phyloP scores from a whole-genome alignment of 2,797 vertebrate species.

The Tragopan temminckii region DNA sequence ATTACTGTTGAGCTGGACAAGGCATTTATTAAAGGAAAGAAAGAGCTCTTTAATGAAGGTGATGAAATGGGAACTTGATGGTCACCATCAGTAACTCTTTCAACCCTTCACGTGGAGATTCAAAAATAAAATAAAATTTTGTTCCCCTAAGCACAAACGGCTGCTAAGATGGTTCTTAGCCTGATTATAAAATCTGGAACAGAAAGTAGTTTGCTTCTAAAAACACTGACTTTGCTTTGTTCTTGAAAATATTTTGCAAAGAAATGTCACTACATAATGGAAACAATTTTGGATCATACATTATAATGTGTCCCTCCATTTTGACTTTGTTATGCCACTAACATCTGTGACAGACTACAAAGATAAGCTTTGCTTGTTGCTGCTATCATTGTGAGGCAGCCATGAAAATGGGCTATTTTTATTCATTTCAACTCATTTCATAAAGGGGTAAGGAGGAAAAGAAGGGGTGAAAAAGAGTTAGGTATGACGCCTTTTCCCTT shows the following conservation, averaged over 20 bases:
- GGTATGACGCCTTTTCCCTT: not conserved
- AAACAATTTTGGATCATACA: not conserved
- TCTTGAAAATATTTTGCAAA: not conserved
- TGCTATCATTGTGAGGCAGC: not conserved
- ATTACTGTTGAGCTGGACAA: not conserved
- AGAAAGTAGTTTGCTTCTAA: not conserved
- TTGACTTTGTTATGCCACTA: not conserved
- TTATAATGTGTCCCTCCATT: not conserved
- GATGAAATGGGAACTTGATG: not conserved
- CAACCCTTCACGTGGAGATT: not conserved
- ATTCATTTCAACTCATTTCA: not conserved
- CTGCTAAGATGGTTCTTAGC: not conserved
- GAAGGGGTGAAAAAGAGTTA: accelerated
- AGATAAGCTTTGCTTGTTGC: not conserved
- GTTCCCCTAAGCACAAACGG: not conserved
- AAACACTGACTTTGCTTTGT: not conserved
- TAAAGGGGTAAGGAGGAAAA: not conserved
- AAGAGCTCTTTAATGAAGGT: not conserved
- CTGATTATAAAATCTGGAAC: not conserved
- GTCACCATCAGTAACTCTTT: not conserved
- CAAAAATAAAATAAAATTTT: not conserved
- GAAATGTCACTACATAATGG: not conserved
- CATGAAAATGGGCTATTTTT: not conserved
- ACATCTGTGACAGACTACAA: not conserved
- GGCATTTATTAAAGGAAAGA: not conserved